Evolutionary conservation across 2,888 invertebrate species (phyloP).

Genomic region (Entomobrya multifasciata): DNA sequence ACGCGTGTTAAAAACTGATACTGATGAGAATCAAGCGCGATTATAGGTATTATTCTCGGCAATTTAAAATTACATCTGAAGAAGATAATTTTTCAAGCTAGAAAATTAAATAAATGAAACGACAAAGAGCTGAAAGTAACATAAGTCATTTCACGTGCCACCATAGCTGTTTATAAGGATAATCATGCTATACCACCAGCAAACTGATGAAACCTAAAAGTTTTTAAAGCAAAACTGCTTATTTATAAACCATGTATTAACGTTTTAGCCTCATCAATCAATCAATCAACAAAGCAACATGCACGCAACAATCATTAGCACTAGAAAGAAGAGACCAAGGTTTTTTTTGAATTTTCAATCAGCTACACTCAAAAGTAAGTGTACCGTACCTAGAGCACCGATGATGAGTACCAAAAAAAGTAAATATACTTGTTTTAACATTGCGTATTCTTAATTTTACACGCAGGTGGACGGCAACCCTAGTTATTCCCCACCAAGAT

Average conservation of each 20-base stretch:
- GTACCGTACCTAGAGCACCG: too few relatives aligned
- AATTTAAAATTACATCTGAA: conserved; percentile 33
- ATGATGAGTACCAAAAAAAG: too few relatives aligned
- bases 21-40: conserved; percentile 31
- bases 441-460: too few relatives aligned
- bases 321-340: not conserved
- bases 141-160: conserved; percentile 41
- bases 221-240: conserved; percentile 74
- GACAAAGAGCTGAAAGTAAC: conserved; percentile 39
- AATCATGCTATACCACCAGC: too few relatives aligned
- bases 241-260: conserved; percentile 74
- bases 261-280: conserved; percentile 79
- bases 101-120: conserved; percentile 44
- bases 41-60: conserved; percentile 29
- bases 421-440: too few relatives aligned
- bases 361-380: too few relatives aligned
- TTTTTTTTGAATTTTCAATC: too few relatives aligned
- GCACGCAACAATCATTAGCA: conserved; percentile 73
- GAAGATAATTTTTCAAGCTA: conserved; percentile 40
- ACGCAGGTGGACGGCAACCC: too few relatives aligned
- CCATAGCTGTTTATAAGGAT: not conserved
- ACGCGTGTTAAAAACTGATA: not conserved
- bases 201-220: conserved; percentile 33
- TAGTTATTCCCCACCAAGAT: not conserved
- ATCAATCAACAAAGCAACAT: conserved; percentile 69